phyloP scores from a whole-genome alignment of 2,113 vertebrate genomes.

The Sorex fumeus region DNA sequence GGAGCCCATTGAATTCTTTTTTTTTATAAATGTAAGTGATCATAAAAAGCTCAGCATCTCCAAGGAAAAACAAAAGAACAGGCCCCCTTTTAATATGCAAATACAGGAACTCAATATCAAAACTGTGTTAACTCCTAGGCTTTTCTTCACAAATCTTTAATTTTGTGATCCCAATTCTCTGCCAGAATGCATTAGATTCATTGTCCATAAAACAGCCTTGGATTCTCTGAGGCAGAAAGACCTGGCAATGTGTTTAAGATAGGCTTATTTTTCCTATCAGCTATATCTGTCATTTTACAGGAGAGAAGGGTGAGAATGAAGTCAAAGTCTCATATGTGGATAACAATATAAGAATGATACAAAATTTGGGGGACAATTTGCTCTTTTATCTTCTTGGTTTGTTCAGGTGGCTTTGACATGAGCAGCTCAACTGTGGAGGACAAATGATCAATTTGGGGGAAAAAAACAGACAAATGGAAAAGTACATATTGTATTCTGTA shows the following conservation, averaged over 20 bases:
- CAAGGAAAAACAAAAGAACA: conserved; percentile 45
- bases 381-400: background rate
- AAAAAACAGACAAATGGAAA: conserved; percentile 72
- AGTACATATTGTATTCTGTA: conserved; percentile 71
- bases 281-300: background rate
- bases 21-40: conserved; percentile 44
- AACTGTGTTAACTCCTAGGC: background rate
- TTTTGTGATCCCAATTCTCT: conserved; percentile 33
- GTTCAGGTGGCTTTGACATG: conserved; percentile 7
- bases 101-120: conserved; percentile 57
- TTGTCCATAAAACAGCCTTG: conserved; percentile 11
- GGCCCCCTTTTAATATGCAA: conserved; percentile 66
- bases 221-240: conserved; percentile 18
- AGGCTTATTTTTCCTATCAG: fast-evolving
- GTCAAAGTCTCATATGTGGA: background rate
- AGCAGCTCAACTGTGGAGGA: background rate
- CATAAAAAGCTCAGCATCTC: conserved; percentile 22
- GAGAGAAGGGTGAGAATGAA: background rate
- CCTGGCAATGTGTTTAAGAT: background rate
- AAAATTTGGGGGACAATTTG: background rate
- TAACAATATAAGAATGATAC: conserved; percentile 31
- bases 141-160: conserved; percentile 58
- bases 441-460: conserved; percentile 48
- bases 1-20: background rate
- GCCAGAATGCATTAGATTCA: conserved; percentile 29